Evolutionary conservation across 2,888 invertebrate genomes (phyloP), one percentile per base, ranked within the genome.

Genomic region (Tachina grossa): DNA sequence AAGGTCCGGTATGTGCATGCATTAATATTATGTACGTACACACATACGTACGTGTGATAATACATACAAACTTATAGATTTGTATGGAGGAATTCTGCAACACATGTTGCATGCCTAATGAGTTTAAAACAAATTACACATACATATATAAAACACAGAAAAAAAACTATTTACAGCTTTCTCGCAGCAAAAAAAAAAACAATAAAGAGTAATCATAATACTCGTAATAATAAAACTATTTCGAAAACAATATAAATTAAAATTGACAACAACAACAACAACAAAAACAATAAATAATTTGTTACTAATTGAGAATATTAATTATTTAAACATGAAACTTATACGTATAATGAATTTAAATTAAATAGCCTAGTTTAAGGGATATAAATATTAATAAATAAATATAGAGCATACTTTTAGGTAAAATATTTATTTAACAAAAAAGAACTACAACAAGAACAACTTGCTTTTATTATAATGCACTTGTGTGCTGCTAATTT

Each of bases 31-130:
- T 68, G 6, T 11, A 31, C 31, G 5, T 22, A n/a, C 8, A 6
- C n/a, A 45, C n/a, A 19, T 39, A 39, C 39, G 6, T 41, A 19
- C 2, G 22, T 75, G 22, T 51, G 51, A 65, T 75, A 75, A 75
- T n/a, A 31, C 13, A 76, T 66, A 43, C 31, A 1, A n/a, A 22
- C 31, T 63, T 47, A 47, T 39, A 65, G 57, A 78, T 78, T 61
- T 59, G 13, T 59, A 59, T 59, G 14, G 41, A 59, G n/a, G 47
- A 59, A 81, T 81, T 59, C 11, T 43, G 59, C 51, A 49, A 51
- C 80, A 81, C 80, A 74, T 81, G 80, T 81, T 81, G 80, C 80
- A 81, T 81, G 80, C 74, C 74, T 81, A 74, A 74, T 78, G 69
- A 78, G 61, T 78, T 71, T 63, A 43, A 71, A 71, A 69, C 31